These are phyloP conservation scores for Drosophila arawakana DNA, from an alignment of 1,140 invertebrate species.

Conservation along the genomic window DNA sequence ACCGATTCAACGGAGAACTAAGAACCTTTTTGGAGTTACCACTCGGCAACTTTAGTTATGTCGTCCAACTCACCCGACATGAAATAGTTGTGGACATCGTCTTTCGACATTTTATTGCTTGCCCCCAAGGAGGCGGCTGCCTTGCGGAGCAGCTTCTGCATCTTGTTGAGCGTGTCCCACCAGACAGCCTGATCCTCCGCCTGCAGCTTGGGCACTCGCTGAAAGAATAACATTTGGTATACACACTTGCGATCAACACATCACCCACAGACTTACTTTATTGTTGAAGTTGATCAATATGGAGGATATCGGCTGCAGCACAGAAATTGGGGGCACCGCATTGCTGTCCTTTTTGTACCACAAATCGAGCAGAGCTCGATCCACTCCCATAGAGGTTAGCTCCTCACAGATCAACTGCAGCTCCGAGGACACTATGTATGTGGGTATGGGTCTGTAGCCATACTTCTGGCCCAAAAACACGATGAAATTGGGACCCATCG, in stretches of 20 bases:
- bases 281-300: slow-evolving; percentile 99
- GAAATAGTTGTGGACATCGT: slow-evolving; percentile 98
- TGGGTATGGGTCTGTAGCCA: slow-evolving; percentile 98
- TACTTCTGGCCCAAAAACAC: slow-evolving; percentile 99
- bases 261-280: slow-evolving; percentile 88
- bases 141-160: slow-evolving; percentile 97
- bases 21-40: background rate
- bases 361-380: slow-evolving; percentile 93
- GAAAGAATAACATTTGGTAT: slow-evolving; percentile 34
- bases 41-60: slow-evolving; percentile 49
- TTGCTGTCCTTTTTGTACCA: slow-evolving; percentile 99
- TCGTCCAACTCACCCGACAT: slow-evolving; percentile 92
- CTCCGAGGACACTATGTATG: slow-evolving; percentile 96
- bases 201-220: slow-evolving; percentile 96
- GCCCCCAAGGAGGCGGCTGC: slow-evolving; percentile 94
- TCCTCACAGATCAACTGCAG: slow-evolving; percentile 90
- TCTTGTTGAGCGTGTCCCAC: slow-evolving; percentile 98
- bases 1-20: too few species aligned
- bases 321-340: slow-evolving; percentile 95
- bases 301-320: slow-evolving; percentile 98
- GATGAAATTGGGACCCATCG: slow-evolving; percentile 99
- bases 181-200: slow-evolving; percentile 98
- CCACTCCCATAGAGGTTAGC: slow-evolving; percentile 88
- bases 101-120: slow-evolving; percentile 94
- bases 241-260: too few species aligned